Evolutionary conservation across 2,113 vertebrate genomes (phyloP).

Genomic region (Nematolebias whitei): DNA sequence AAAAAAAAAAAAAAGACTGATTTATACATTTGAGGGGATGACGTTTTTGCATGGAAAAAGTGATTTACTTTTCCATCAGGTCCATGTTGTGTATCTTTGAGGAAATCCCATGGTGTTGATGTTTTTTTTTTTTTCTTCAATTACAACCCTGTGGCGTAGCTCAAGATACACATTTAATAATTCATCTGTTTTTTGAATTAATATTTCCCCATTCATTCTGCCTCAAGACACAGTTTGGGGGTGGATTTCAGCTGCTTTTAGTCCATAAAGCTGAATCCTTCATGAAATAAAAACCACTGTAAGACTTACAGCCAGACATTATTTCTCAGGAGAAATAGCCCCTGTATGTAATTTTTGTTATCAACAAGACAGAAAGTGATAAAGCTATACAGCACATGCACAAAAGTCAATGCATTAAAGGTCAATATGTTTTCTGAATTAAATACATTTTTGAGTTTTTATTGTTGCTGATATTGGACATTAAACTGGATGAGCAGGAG

Average conservation of each 20-base stretch:
- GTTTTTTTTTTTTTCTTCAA: constrained; percentile 59
- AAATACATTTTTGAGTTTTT: neutral
- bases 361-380: constrained; percentile 1
- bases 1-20: constrained; percentile 33
- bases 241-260: constrained; percentile 10
- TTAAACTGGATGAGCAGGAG: constrained; percentile 41
- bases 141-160: constrained; percentile 64
- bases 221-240: constrained; percentile 28
- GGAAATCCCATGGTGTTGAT: constrained; percentile 59
- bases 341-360: too few relatives aligned
- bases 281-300: neutral
- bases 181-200: constrained; percentile 64
- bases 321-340: neutral
- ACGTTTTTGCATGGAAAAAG: neutral
- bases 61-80: constrained; percentile 41
- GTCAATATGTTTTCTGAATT: neutral
- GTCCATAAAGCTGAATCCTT: constrained; percentile 13
- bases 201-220: constrained; percentile 35
- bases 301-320: neutral
- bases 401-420: neutral
- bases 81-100: constrained; percentile 56
- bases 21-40: constrained; percentile 15
- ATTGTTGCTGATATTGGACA: constrained; percentile 14
- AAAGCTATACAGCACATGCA: neutral
- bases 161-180: constrained; percentile 72